These are phyloP conservation scores for Synodontis membranacea DNA, from an alignment of 2,113 vertebrate species.

Conservation along the genomic window DNA sequence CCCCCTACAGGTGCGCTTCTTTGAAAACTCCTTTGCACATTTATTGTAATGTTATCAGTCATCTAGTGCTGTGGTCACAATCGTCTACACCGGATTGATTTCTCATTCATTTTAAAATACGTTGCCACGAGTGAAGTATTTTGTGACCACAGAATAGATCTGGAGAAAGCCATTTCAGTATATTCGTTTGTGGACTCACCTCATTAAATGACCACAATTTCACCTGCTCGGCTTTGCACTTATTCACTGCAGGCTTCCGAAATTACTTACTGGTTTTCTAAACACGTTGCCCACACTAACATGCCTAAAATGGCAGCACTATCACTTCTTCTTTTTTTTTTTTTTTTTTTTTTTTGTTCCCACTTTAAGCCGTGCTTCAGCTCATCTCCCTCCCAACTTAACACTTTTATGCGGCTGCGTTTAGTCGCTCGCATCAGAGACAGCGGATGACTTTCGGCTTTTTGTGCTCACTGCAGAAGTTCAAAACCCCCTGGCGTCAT, in stretches of 20 bases:
- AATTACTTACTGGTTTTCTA: background rate
- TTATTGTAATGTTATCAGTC: background rate
- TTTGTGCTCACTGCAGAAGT: slow-evolving; percentile 77
- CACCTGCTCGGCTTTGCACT: background rate
- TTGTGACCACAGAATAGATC: background rate
- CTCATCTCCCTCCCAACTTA: background rate
- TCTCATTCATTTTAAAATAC: background rate
- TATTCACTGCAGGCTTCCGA: background rate
- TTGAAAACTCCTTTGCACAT: background rate
- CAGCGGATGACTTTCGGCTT: background rate
- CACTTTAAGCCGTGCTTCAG: background rate
- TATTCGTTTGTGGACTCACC: background rate
- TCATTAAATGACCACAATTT: background rate
- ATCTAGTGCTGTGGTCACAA: background rate
- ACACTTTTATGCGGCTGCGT: background rate
- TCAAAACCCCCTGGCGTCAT: slow-evolving; percentile 86
- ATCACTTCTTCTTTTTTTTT: background rate
- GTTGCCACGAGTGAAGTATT: background rate
- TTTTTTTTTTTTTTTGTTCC: too few species aligned
- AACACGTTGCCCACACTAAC: background rate
- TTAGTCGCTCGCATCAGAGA: background rate
- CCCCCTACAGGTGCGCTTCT: slow-evolving; percentile 68
- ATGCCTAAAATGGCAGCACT: background rate
- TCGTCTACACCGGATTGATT: background rate
- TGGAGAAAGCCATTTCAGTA: background rate